Base-by-base conservation (phyloP, 2,888 invertebrate species). In the Dasypogon diadema region DNA sequence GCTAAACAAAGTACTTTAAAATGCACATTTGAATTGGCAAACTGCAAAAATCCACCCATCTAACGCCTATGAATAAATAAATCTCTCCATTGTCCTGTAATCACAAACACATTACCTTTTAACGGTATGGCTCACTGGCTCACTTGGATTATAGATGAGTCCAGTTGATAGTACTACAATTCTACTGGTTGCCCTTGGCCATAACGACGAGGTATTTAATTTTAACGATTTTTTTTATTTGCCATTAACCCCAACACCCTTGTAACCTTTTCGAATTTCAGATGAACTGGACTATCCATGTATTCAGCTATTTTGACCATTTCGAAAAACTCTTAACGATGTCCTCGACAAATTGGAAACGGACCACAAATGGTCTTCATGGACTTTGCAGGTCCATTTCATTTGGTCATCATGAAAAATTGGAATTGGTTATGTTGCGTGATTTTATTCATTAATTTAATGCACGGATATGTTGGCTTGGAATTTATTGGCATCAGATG, bases 261-360 rank as follows among this genome's bases (percentile, higher is more conserved):
- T 46, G 26, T 65, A 46, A 65, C 65, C 22, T 65, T 65, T 65
- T 65, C 48, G 42, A 46, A 8, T 51, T 51, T 2, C 16, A 51
- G 6, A 51, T 51, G 51, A 46, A 46, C 46, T 65, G 65, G 18
- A 46, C 37, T 18, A 42, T 30, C n/a, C 21, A 5, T 63, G 42
- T 42, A 46, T 46, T 46, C n/a, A n/a, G 8, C 46, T 21, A 48
- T 26, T 12, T 3, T 26, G 21, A 21, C 16, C 5, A 18, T 1
- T 21, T 21, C 51, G 21, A 51, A 51, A 51, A 51, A 51, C 37
- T 34, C 65, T 46, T 46, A 65, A 65, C 65, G 65, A 65, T 24
- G 46, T 46, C 73, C 73, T 56, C 42, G 46, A 73, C 58, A 73
- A 73, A 73, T 73, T 73, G 73, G 73, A 73, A 73, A 73, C 56